phyloP scores from a whole-genome alignment of 2,888 invertebrate species.

The Mythimna albipuncta region DNA sequence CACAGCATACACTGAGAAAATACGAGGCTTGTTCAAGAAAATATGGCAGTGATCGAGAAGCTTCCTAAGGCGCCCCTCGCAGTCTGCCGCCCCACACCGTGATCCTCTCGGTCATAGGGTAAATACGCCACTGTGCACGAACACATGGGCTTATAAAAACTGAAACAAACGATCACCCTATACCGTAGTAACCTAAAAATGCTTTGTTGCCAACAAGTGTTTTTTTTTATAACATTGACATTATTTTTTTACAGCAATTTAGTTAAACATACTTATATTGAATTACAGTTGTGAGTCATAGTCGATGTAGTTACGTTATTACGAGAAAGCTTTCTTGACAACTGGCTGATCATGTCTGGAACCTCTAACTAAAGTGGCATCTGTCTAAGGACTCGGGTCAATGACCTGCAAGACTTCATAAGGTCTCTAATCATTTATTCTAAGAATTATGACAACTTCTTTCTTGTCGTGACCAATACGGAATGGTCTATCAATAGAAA shows the following conservation, averaged over 20 bases:
- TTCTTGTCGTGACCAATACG: too few species aligned
- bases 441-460: too few species aligned
- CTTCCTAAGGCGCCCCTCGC: background rate
- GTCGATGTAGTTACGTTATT: too few species aligned
- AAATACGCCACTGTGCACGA: conserved; percentile 6
- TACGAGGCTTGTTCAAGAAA: background rate
- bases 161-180: conserved; percentile 21
- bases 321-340: too few species aligned
- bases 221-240: background rate
- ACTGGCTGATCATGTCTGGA: too few species aligned
- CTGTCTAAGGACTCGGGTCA: too few species aligned
- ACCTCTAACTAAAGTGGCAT: too few species aligned
- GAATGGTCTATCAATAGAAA: too few species aligned
- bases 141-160: conserved; percentile 12
- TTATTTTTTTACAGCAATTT: conserved; percentile 38
- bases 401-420: too few species aligned
- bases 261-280: conserved; percentile 29
- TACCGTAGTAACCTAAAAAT: conserved; percentile 8
- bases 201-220: background rate
- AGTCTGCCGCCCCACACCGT: background rate
- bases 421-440: too few species aligned
- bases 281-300: conserved; percentile 12
- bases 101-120: background rate
- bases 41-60: background rate
- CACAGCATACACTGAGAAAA: background rate